A percentile compares a stretch with the other conserved stretches of the same genome.
Conservation (phyloP, 2,888 invertebrate genomes). For the Seira sanloemensis region DNA sequence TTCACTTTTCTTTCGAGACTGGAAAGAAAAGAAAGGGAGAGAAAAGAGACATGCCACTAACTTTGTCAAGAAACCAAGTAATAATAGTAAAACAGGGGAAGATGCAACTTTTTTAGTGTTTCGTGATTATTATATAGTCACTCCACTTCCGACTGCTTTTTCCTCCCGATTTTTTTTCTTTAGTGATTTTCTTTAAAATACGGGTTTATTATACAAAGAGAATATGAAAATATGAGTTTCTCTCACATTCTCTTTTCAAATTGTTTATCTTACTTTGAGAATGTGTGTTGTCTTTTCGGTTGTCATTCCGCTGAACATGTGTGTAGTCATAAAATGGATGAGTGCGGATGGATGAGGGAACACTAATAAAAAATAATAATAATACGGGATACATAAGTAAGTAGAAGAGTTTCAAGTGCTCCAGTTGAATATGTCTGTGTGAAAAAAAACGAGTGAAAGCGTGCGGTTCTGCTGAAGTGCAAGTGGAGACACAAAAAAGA, state of each 20-base stretch:
- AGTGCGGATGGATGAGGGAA: constrained; percentile 5
- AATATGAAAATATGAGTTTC: not conserved
- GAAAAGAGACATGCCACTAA: constrained; percentile 56
- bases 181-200: constrained; percentile 6
- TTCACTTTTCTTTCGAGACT: constrained; percentile 55
- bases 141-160: constrained; percentile 59
- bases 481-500: constrained; percentile 13
- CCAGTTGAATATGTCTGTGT: not conserved
- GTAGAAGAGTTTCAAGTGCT: not conserved
- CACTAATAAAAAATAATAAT: constrained; percentile 9
- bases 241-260: not conserved
- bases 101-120: constrained; percentile 38
- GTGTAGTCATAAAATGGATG: constrained; percentile 13
- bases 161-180: not conserved
- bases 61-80: constrained; percentile 21
- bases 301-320: not conserved
- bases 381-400: not conserved
- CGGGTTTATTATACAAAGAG: not conserved
- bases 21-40: constrained; percentile 32
- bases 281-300: not conserved
- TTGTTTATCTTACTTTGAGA: not conserved
- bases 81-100: constrained; percentile 1
- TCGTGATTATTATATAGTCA: constrained; percentile 44
- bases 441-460: not conserved
- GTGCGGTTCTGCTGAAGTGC: not conserved